Conservation (phyloP, 2,797 vertebrate species). For the Scomberomorus guttatus region DNA sequence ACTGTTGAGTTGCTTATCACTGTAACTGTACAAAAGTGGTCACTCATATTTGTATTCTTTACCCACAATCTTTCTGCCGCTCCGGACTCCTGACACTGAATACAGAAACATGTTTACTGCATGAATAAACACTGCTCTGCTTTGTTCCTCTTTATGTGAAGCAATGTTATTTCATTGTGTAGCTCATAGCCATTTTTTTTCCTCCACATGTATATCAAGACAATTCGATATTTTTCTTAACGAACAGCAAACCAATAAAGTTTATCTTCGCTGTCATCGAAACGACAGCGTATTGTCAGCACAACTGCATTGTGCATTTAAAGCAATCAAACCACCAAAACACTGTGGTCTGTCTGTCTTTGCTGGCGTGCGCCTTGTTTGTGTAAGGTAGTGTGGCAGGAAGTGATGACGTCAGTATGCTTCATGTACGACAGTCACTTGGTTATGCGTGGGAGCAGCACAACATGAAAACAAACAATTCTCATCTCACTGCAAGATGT, state of each 20-base stretch:
- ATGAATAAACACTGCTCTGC: conserved; percentile 2
- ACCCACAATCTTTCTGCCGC: background rate
- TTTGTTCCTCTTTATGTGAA: background rate
- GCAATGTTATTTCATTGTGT: background rate
- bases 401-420: conserved; percentile 69
- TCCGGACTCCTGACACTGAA: background rate
- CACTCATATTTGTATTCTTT: background rate
- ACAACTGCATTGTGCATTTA: background rate
- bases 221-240: background rate
- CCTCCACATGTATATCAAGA: background rate
- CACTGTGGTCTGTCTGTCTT: conserved; percentile 24
- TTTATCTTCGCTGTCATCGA: background rate
- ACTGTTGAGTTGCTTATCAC: background rate
- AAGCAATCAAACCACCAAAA: conserved; percentile 44
- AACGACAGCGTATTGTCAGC: background rate
- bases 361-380: conserved; percentile 28
- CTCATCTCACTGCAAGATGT: conserved; percentile 34
- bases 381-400: conserved; percentile 63
- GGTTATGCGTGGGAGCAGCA: conserved; percentile 47
- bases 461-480: conserved; percentile 64
- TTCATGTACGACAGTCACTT: conserved; percentile 18
- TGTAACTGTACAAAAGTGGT: background rate
- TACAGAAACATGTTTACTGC: background rate
- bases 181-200: background rate
- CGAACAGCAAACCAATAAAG: background rate